Conservation (phyloP, 2,113 vertebrate species). For the Nesogale talazaci region DNA sequence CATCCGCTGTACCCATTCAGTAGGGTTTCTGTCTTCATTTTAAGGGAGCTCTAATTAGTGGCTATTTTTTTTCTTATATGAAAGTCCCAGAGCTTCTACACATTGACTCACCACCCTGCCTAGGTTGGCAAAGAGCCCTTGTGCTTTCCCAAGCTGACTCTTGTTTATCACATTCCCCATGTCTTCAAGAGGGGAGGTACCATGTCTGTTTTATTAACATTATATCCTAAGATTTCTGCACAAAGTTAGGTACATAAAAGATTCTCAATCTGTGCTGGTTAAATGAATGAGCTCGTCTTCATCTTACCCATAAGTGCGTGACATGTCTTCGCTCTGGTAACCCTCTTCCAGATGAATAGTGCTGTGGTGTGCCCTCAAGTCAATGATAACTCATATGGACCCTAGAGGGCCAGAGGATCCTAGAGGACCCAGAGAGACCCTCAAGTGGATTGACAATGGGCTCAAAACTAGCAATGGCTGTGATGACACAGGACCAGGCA, state of each 20-base stretch:
- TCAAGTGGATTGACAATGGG: background rate
- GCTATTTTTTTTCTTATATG: slow-evolving; percentile 3
- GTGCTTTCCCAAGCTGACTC: background rate
- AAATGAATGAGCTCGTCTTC: background rate
- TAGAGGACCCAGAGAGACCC: no score
- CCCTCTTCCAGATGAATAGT: background rate
- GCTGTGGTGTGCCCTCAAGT: background rate
- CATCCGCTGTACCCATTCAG: background rate
- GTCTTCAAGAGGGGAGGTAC: background rate
- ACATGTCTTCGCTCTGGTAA: background rate
- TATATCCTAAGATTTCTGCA: background rate
- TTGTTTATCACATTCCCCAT: background rate
- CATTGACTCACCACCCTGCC: background rate
- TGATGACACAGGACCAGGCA: background rate
- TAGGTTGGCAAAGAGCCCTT: background rate
- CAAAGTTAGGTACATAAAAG: background rate
- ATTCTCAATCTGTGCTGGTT: background rate
- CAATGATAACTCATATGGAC: background rate
- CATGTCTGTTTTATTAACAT: background rate
- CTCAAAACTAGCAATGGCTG: background rate
- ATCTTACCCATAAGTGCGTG: background rate
- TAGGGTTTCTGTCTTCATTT: slow-evolving; percentile 6
- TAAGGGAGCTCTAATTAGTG: slow-evolving; percentile 15
- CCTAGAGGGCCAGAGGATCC: no score
- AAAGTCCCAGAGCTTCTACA: background rate